These are phyloP conservation scores for Erynnis tages DNA, from an alignment of 2,888 invertebrate species.

Conservation along the genomic window DNA sequence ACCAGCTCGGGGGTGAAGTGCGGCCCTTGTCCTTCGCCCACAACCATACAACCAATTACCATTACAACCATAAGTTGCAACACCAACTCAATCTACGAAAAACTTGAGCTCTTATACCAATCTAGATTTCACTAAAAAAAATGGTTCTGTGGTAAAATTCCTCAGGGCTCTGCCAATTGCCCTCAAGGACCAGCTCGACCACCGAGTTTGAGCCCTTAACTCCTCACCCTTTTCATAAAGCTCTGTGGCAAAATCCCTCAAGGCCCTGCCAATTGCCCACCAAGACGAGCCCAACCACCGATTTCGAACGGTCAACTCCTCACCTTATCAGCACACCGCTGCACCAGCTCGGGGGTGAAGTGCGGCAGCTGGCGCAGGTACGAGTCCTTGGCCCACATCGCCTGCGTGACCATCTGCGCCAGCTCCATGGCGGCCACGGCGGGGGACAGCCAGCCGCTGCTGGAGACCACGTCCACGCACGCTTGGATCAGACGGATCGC, in stretches of 20 bases:
- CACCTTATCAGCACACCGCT: constrained; percentile 94
- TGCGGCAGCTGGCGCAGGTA: constrained; percentile 98
- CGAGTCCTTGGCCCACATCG: constrained; percentile 99
- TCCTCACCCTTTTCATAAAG: not conserved
- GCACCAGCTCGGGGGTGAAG: constrained; percentile 93
- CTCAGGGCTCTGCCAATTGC: not conserved
- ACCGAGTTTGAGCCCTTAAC: not conserved
- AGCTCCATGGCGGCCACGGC: constrained; percentile 99
- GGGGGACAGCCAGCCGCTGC: constrained; percentile 98
- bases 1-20: constrained; percentile 95
- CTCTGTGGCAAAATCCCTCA: constrained; percentile 5
- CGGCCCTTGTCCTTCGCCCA: constrained; percentile 99
- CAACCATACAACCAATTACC: no score
- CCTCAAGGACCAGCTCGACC: no score
- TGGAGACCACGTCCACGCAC: constrained; percentile 95
- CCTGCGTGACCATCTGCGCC: constrained; percentile 99
- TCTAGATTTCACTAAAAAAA: no score
- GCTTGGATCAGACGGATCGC: constrained; percentile 94
- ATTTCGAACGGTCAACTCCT: constrained; percentile 7
- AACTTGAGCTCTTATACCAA: no score
- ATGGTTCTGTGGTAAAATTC: not conserved
- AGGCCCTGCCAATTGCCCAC: not conserved
- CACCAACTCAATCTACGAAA: no score
- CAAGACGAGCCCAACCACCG: not conserved
- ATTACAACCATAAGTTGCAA: no score